These are phyloP conservation scores for Syngnathus floridae DNA, from an alignment of 2,113 vertebrate genomes.

Conservation along the genomic window DNA sequence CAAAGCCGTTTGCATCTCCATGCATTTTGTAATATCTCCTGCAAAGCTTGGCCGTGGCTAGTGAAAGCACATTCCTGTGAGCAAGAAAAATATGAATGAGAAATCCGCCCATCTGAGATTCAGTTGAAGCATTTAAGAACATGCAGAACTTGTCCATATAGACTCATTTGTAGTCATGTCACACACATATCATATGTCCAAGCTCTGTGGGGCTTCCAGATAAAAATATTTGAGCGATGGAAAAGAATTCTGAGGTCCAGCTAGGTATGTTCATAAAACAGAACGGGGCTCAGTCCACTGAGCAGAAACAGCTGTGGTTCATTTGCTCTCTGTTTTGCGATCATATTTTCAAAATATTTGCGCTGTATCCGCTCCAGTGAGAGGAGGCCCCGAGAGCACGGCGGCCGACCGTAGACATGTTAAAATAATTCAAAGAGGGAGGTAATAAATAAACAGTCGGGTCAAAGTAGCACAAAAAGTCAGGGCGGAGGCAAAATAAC, in stretches of 20 bases:
- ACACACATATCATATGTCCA: not conserved
- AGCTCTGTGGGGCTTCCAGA: not conserved
- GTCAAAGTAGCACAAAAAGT: not conserved
- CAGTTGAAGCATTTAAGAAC: not conserved
- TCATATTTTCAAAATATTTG: constrained; percentile 44
- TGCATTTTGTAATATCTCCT: not conserved
- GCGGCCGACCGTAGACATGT: not conserved
- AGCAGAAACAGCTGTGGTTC: constrained; percentile 54
- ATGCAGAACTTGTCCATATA: not conserved
- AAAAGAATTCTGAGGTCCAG: constrained; percentile 26
- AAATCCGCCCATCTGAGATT: too few relatives aligned
- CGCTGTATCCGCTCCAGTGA: not conserved
- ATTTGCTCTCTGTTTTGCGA: constrained; percentile 43
- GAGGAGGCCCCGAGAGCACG: not conserved
- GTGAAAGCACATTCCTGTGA: not conserved
- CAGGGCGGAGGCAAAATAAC: not conserved
- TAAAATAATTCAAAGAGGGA: not conserved
- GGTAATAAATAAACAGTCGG: not conserved
- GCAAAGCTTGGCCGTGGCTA: not conserved
- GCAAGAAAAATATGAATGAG: too few relatives aligned
- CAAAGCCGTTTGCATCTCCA: not conserved
- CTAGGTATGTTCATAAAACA: constrained; percentile 51
- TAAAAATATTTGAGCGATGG: constrained; percentile 13
- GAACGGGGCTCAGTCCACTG: constrained; percentile 21
- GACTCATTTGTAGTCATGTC: not conserved